Percentiles rank a stretch among this genome's conserved stretches.
These are phyloP conservation scores for Bolinopsis microptera DNA, from an alignment of 37 sponge, comb jelly and placozoan species.

Conservation along the genomic window DNA sequence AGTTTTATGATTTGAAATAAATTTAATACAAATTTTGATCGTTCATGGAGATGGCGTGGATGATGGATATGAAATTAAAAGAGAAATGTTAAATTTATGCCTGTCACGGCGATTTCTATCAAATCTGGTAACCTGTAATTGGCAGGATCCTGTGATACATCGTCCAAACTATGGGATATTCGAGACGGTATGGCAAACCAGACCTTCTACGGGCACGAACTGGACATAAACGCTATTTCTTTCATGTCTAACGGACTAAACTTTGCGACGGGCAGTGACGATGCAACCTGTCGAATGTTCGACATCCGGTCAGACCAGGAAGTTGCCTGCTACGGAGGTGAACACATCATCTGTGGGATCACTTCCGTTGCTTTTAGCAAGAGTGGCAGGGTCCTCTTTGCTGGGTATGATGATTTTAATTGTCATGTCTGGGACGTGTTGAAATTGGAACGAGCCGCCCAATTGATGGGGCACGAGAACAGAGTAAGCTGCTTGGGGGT, in stretches of 20 bases:
- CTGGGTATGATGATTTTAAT: slow-evolving; percentile 97
- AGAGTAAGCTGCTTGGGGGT: slow-evolving; percentile 96
- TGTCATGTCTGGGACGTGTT: slow-evolving; percentile 94
- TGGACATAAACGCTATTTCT: slow-evolving; percentile 94
- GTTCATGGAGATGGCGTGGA: too few species aligned
- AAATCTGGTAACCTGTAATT: too few species aligned
- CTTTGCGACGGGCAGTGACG: slow-evolving; percentile 95
- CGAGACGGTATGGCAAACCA: slow-evolving; percentile 83
- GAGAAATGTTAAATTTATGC: too few species aligned
- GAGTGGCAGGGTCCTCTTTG: slow-evolving; percentile 89
- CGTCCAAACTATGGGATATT: slow-evolving; percentile 86
- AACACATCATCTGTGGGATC: slow-evolving; percentile 91
- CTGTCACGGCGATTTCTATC: too few species aligned
- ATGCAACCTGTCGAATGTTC: slow-evolving; percentile 90
- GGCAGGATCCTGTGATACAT: slow-evolving; percentile 57
- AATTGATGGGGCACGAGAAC: slow-evolving; percentile 85
- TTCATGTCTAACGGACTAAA: slow-evolving; percentile 95
- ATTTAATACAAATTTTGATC: too few species aligned
- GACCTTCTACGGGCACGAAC: slow-evolving; percentile 96
- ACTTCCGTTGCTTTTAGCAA: slow-evolving; percentile 95
- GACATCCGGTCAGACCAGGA: slow-evolving; percentile 91
- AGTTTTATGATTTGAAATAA: too few species aligned
- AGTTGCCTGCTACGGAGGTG: slow-evolving; percentile 65
- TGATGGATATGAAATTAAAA: too few species aligned
- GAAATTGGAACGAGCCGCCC: slow-evolving; percentile 82